Percentiles rank a stretch among this genome's conserved stretches.
Evolutionary conservation across 53 echinoderm and acorn worm genomes (phyloP).

Genomic region (Henricia sp.): DNA sequence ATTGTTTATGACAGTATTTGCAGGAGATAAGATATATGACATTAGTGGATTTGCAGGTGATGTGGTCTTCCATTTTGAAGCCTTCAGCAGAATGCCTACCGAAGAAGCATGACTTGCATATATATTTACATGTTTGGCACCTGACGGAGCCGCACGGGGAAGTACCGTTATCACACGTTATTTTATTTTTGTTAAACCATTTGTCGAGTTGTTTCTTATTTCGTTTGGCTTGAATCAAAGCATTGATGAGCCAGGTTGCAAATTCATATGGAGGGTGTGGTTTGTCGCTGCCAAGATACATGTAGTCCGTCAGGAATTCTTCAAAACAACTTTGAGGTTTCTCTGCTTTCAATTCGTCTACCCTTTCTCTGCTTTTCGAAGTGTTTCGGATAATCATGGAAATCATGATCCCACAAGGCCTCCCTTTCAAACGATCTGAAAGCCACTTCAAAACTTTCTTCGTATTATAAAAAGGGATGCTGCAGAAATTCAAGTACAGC

Average conservation of each 20-base stretch:
- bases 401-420: constrained; percentile 7
- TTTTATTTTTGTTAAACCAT: too few relatives aligned
- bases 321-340: not conserved
- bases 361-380: not conserved
- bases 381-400: not conserved
- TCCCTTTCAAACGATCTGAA: not conserved
- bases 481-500: constrained; percentile 22
- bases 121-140: too few relatives aligned
- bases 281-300: not conserved
- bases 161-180: too few relatives aligned
- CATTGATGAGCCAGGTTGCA: too few relatives aligned
- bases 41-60: not conserved
- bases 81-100: too few relatives aligned
- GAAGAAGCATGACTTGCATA: too few relatives aligned
- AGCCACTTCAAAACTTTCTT: constrained; percentile 2
- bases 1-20: not conserved
- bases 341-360: not conserved
- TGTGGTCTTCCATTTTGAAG: not conserved
- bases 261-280: too few relatives aligned
- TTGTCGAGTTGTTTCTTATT: too few relatives aligned
- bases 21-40: constrained; percentile 38
- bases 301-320: not conserved
- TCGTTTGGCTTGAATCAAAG: too few relatives aligned
- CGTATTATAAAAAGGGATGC: constrained; percentile 3
- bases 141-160: too few relatives aligned